Base-by-base conservation (phyloP, 2,113 vertebrate species). In the Pao palembangensis region DNA sequence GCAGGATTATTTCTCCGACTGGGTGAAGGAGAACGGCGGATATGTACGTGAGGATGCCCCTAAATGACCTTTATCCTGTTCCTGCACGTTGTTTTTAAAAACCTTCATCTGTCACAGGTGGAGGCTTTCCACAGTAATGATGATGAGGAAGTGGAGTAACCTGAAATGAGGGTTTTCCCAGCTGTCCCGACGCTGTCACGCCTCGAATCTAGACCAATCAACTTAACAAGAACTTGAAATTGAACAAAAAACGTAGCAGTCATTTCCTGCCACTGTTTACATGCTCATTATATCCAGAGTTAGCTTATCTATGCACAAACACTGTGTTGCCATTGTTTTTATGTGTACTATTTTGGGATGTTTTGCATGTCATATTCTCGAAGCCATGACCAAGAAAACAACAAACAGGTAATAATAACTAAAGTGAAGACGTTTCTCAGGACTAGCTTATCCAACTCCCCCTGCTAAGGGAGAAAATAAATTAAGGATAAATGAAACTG, bases 11-110 rank as follows among this genome's bases (percentile, higher is more conserved):
- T 94, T 90, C 60, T 89, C 82, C 0, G n/a, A 81, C 0, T 95
- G 94, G 94, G 79, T 87, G 15, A 71, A 81, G 62, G 58, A 85
- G 58, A 90, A 90, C 0, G 93, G 93, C 0, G 93, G 93, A 80
- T 93, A 93, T 75, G 95, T 98, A 83, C 57, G 93, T 79, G 0
- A n/a, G 4, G 5, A 51, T 15, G 16, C 8, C 15, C 5, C 3
- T 17, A 7, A 16, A n/a, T 17, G 15, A 47, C 6, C 44, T 17
- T 17, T 6, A 47, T 1, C 15, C 6, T n/a, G 15, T 47, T 17
- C 44, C 17, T n/a, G 44, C 44, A 28, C 25, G 2, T 28, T 28
- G 44, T 47, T 49, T 25, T 7, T 6, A 0, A 31, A 19, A 3
- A 11, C 2, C 16, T 25, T 64, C 18, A 6, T 19, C 1, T 38